phyloP scores from a whole-genome alignment of 1,140 invertebrate genomes.

The Tyrophagus putrescentiae region DNA sequence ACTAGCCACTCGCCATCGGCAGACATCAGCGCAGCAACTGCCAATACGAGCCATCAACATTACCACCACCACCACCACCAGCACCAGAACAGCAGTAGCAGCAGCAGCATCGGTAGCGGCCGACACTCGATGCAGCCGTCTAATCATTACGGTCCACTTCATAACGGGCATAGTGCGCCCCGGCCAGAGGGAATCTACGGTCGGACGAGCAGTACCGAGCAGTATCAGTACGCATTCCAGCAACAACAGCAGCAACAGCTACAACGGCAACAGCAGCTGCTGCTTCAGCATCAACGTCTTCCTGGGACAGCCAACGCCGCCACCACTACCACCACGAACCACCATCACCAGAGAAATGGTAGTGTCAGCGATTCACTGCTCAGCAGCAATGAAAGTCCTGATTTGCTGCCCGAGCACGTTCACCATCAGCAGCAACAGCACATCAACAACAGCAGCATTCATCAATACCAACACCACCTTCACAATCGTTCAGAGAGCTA shows the following conservation, averaged over 20 bases:
- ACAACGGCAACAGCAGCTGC: background rate
- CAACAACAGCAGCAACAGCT: background rate
- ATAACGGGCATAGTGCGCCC: background rate
- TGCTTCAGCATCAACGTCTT: too few relatives aligned
- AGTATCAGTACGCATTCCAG: background rate
- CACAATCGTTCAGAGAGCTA: too few relatives aligned
- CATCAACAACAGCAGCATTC: background rate
- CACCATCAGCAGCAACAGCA: background rate
- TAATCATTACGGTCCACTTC: background rate
- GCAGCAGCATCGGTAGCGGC: background rate
- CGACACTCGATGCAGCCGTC: background rate
- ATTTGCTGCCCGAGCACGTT: background rate
- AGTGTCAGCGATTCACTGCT: slow-evolving; percentile 1
- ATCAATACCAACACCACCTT: too few relatives aligned
- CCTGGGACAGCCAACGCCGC: background rate
- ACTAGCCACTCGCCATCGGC: too few relatives aligned
- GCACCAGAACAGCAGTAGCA: background rate
- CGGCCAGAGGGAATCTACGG: background rate
- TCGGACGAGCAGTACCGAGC: background rate
- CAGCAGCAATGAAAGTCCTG: slow-evolving; percentile 10
- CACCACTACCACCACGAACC: background rate
- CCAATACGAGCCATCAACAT: background rate
- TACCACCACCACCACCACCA: too few relatives aligned
- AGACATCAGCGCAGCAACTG: background rate
- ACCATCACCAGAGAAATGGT: background rate